Conservation (phyloP, 1,140 invertebrate genomes). For the Drosophila albomicans region DNA sequence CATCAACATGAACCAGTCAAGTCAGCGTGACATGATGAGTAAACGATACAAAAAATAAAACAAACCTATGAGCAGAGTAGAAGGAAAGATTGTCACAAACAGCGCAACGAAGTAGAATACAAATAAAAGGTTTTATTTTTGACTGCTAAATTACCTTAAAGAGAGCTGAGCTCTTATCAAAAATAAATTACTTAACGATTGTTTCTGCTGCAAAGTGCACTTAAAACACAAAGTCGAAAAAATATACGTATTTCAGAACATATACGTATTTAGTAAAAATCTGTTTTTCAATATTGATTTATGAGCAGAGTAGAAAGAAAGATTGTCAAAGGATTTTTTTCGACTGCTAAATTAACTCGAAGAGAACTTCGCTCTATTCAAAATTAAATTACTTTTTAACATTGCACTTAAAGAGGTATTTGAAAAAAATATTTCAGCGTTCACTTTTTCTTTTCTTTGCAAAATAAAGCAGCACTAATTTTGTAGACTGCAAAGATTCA, state of each 20-base stretch:
- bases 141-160: not conserved
- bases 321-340: not conserved
- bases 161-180: slow-evolving; percentile 1
- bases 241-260: not conserved
- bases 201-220: not conserved
- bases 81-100: slow-evolving; percentile 22
- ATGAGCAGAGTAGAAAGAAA: slow-evolving; percentile 29
- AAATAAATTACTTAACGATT: slow-evolving; percentile 4
- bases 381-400: not conserved
- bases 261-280: too few species aligned
- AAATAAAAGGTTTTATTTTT: not conserved
- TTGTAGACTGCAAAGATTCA: not conserved
- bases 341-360: not conserved
- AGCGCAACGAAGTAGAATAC: not conserved
- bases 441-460: too few species aligned
- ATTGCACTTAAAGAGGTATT: not conserved
- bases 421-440: not conserved
- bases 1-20: slow-evolving; percentile 40
- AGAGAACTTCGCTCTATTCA: not conserved
- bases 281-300: not conserved
- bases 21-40: slow-evolving; percentile 74
- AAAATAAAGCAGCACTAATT: too few species aligned
- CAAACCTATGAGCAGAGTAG: slow-evolving; percentile 35
- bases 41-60: slow-evolving; percentile 58
- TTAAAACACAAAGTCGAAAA: not conserved